Evolutionary conservation across 1,140 invertebrate genomes (phyloP).

Genomic region (Gonioctena quinquepunctata): DNA sequence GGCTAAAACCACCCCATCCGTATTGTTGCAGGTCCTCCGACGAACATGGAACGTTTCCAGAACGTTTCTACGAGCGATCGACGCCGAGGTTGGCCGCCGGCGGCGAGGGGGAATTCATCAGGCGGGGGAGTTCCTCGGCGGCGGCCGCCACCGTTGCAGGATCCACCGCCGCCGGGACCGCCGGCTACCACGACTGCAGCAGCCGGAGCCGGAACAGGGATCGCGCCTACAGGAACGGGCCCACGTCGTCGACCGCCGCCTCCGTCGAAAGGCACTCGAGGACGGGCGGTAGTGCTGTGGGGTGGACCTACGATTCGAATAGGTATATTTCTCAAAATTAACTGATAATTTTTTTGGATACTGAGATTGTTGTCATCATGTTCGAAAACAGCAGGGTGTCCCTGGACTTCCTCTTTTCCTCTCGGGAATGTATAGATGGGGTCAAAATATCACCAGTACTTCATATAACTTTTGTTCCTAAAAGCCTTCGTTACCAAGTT

Average conservation of each 20-base stretch:
- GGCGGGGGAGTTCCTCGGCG: constrained; percentile 46
- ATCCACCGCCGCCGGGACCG: constrained; percentile 28
- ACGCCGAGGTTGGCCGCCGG: constrained; percentile 41
- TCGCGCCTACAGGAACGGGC: constrained; percentile 58
- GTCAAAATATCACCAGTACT: too few species aligned
- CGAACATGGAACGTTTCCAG: constrained; percentile 48
- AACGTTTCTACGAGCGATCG: constrained; percentile 59
- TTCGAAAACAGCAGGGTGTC: too few species aligned
- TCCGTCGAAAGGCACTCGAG: constrained; percentile 17
- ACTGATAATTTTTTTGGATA: too few species aligned
- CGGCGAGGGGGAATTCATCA: constrained; percentile 39
- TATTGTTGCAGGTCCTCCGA: constrained; percentile 57
- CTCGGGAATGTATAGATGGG: too few species aligned
- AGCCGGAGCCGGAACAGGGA: constrained; percentile 47
- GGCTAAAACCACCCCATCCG: background rate
- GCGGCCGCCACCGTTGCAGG: constrained; percentile 17
- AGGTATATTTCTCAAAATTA: too few species aligned
- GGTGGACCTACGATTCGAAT: constrained; percentile 43
- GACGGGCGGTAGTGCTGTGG: constrained; percentile 45
- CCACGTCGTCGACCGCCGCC: constrained; percentile 43
- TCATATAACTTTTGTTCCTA: too few species aligned
- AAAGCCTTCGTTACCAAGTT: too few species aligned
- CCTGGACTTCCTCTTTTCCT: too few species aligned
- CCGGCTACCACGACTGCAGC: constrained; percentile 7
- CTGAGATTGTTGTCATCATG: too few species aligned